Percentiles rank a stretch among this genome's conserved stretches.
These are phyloP conservation scores for Leptinotarsa defecta DNA, from an alignment of 1,140 invertebrate species.

Conservation along the genomic window DNA sequence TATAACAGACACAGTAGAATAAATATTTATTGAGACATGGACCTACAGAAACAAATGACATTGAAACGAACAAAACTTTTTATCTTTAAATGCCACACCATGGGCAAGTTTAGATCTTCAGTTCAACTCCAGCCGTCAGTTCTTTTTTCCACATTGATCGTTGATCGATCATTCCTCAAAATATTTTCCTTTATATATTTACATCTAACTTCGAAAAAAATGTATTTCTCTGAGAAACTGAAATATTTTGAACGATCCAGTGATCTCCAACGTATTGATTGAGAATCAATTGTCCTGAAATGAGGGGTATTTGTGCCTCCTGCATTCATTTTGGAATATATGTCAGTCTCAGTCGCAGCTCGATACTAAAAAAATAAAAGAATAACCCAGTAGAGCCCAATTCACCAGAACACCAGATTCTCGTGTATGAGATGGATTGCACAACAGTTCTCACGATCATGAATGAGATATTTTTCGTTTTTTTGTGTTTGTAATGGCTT, in stretches of 20 bases:
- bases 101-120: too few relatives aligned
- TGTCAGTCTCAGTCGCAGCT: not conserved
- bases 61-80: too few relatives aligned
- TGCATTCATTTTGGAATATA: not conserved
- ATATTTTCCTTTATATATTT: too few relatives aligned
- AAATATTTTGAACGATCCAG: not conserved
- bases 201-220: not conserved
- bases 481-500: constrained; percentile 24
- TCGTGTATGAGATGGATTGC: constrained; percentile 25
- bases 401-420: not conserved
- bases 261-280: not conserved
- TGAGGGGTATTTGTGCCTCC: not conserved
- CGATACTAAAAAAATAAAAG: not conserved
- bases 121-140: too few relatives aligned
- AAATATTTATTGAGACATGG: too few relatives aligned
- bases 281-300: not conserved
- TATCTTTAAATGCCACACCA: too few relatives aligned
- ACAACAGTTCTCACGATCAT: constrained; percentile 31
- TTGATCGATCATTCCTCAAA: too few relatives aligned
- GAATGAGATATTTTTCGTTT: constrained; percentile 26
- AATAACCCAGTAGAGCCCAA: not conserved
- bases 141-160: too few relatives aligned
- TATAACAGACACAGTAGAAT: too few relatives aligned
- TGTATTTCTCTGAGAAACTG: not conserved
- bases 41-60: too few relatives aligned